Percentiles rank a stretch among this genome's conserved stretches.
Evolutionary conservation across 2,797 vertebrate species (phyloP).

Genomic region (Lutjanus campechanus): DNA sequence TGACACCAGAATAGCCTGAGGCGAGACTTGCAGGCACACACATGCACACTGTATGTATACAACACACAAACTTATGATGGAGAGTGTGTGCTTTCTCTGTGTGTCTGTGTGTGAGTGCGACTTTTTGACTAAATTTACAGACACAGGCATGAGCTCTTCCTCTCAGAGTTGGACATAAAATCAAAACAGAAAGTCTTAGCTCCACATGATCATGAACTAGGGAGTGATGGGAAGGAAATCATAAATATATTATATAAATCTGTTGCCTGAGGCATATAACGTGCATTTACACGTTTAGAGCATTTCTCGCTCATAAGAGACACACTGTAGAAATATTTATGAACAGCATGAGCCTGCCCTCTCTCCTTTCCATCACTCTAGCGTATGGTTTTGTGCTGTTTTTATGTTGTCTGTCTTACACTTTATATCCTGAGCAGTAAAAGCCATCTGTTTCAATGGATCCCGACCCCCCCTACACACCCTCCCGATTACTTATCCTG

Average conservation of each 20-base stretch:
- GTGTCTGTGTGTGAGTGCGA: constrained; percentile 3
- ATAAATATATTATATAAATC: constrained; percentile 53
- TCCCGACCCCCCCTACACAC: no score
- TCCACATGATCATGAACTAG: constrained; percentile 3
- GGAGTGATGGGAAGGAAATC: constrained; percentile 10
- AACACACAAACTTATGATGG: constrained; percentile 24
- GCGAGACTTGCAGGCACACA: constrained; percentile 47
- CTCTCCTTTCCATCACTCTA: constrained; percentile 6
- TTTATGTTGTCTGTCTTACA: constrained; percentile 1
- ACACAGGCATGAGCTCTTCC: not conserved
- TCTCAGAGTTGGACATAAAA: constrained; percentile 14
- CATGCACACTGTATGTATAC: constrained; percentile 20
- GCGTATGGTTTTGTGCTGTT: not conserved
- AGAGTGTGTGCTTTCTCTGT: constrained; percentile 3
- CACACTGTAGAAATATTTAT: constrained; percentile 48
- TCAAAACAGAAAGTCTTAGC: constrained; percentile 24
- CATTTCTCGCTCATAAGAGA: constrained; percentile 41
- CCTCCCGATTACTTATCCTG: not conserved
- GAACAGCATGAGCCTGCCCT: constrained; percentile 19
- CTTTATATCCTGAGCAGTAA: not conserved
- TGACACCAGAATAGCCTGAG: constrained; percentile 61
- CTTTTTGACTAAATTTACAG: constrained; percentile 18
- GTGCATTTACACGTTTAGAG: constrained; percentile 44
- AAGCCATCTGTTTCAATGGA: constrained; percentile 5
- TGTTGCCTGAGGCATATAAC: constrained; percentile 56